Base-by-base conservation (phyloP, 2,797 vertebrate species). In the Xyrichtys novacula region DNA sequence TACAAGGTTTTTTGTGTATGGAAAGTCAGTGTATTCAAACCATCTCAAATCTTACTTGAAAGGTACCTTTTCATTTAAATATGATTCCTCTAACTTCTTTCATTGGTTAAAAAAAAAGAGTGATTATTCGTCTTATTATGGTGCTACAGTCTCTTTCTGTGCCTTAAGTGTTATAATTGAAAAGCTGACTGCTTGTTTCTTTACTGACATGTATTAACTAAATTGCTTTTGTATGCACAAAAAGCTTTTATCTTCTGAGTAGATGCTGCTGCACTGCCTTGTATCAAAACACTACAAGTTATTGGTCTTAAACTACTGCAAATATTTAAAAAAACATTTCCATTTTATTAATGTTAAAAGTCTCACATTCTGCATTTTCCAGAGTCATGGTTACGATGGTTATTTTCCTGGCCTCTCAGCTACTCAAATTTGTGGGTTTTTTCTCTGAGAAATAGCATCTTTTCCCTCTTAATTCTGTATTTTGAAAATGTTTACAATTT, bases 141-240 rank as follows among this genome's bases (percentile, higher is more conserved):
- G 1, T 72, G 40, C 62, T 71, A 3, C 16, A 34, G 6, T 17
- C 59, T 70, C 50, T 50, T 8, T 25, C n/a, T 31, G 10, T 23
- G 15, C 54, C 54, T 26, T 71, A 57, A 62, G 9, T 12, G 34
- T 60, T 76, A 68, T 17, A 62, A 39, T 16, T 36, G 6, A 44
- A 58, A 26, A 15, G 7, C 16, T 40, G 15, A 22, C 2, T 34
- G 25, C 29, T 25, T 56, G 53, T 50, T n/a, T 83, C 60, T 76
- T 78, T 80, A 15, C 44, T 15, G 10, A 42, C 10, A 11, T 42
- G 2, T 26, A 62, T 65, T 53, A 56, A 58, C 57, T 23, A 17
- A 79, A 65, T 5, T 57, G 38, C 62, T 76, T 32, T 62, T 43
- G 1, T 55, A 62, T 5, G 53, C 80, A 82, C 83, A 86, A 74